phyloP scores from a whole-genome alignment of 2,797 vertebrate genomes.

The Synaphobranchus kaupii region DNA sequence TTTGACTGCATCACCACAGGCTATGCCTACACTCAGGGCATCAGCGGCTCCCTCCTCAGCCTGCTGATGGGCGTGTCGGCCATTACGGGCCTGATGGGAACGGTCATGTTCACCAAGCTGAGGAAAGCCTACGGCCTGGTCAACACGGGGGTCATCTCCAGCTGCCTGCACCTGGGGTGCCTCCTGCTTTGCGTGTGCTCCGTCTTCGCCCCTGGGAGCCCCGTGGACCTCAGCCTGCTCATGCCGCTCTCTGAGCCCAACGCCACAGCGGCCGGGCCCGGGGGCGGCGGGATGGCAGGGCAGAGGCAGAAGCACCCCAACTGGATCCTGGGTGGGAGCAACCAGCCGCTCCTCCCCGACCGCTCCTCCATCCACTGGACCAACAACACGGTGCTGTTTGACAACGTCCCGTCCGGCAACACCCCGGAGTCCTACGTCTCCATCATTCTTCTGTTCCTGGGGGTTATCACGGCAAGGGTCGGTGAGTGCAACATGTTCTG shows the following conservation, averaged over 20 bases:
- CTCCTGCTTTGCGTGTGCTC: slow-evolving; percentile 78
- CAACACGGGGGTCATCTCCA: slow-evolving; percentile 78
- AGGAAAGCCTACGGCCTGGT: slow-evolving; percentile 74
- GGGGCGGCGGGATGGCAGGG: slow-evolving; percentile 62
- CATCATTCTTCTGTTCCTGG: slow-evolving; percentile 79
- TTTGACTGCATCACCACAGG: slow-evolving; percentile 82
- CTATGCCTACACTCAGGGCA: slow-evolving; percentile 80
- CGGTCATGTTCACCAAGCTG: slow-evolving; percentile 78
- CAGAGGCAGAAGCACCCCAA: slow-evolving; percentile 68
- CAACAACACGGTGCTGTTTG: slow-evolving; percentile 80
- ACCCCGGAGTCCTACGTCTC: slow-evolving; percentile 76
- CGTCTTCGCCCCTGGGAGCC: slow-evolving; percentile 80
- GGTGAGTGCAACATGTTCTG: slow-evolving; percentile 60
- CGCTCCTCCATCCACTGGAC: slow-evolving; percentile 82
- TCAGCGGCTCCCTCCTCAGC: slow-evolving; percentile 81
- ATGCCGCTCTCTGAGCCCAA: slow-evolving; percentile 63
- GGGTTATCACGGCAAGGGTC: slow-evolving; percentile 78
- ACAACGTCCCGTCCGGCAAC: slow-evolving; percentile 68
- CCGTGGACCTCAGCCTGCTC: slow-evolving; percentile 74
- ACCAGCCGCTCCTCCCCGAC: slow-evolving; percentile 78
- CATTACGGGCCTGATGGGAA: slow-evolving; percentile 76
- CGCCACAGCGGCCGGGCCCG: slow-evolving; percentile 51
- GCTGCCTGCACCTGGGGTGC: slow-evolving; percentile 76
- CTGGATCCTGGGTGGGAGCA: slow-evolving; percentile 69
- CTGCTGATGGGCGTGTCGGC: slow-evolving; percentile 78